Conservation (phyloP, 2,113 vertebrate species). For the Percina caprodes region DNA sequence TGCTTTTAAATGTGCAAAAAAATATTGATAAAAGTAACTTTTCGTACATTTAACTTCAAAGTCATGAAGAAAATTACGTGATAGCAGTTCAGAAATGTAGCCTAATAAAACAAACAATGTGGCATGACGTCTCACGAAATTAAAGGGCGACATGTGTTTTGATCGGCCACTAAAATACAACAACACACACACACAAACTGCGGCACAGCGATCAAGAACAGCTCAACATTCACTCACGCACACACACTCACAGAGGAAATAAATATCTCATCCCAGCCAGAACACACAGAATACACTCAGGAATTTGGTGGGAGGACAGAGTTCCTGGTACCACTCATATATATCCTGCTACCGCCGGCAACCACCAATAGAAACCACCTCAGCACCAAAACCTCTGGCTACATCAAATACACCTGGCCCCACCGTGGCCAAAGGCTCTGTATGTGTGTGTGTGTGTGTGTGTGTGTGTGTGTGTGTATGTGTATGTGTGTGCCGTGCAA, state of each 20-base stretch:
- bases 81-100: not conserved
- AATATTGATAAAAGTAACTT: not conserved
- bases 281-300: constrained; percentile 26
- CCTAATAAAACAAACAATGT: not conserved
- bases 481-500: not conserved
- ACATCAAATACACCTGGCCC: constrained; percentile 21
- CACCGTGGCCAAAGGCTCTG: not conserved
- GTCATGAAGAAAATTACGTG: not conserved
- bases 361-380: constrained; percentile 25
- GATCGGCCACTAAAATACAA: not conserved
- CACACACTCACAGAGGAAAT: constrained; percentile 1
- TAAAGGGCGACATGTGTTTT: not conserved
- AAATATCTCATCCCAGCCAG: constrained; percentile 24
- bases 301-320: constrained; percentile 54
- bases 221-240: not conserved
- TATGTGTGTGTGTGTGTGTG: constrained; percentile 10
- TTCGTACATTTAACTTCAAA: not conserved
- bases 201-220: not conserved
- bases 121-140: not conserved
- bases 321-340: constrained; percentile 55
- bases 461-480: constrained; percentile 6
- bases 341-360: not conserved
- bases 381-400: constrained; percentile 19
- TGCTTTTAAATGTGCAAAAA: not conserved
- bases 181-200: not conserved